Percentiles rank a stretch among this genome's conserved stretches.
phyloP scores from a whole-genome alignment of 2,888 invertebrate genomes.

The Bedellia somnulentella region DNA sequence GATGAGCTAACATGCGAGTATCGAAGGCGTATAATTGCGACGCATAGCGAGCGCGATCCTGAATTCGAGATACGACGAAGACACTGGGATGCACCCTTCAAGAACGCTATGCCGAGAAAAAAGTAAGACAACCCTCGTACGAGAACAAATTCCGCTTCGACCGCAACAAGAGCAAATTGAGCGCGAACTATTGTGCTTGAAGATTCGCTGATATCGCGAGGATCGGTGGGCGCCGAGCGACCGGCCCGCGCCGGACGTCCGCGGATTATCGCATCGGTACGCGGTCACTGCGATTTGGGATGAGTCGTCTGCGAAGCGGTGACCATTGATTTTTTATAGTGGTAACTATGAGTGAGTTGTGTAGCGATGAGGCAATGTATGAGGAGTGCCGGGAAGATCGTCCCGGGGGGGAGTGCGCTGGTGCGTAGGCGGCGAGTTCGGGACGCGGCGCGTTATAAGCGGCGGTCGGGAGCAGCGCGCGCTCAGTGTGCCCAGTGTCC shows the following conservation, averaged over 20 bases:
- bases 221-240: constrained; percentile 25
- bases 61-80: constrained; percentile 29
- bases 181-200: constrained; percentile 54
- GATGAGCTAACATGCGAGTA: not conserved
- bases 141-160: constrained; percentile 52
- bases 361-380: too few relatives aligned
- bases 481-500: constrained; percentile 57
- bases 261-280: constrained; percentile 19
- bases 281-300: too few relatives aligned
- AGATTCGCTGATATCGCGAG: constrained; percentile 51
- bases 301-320: too few relatives aligned
- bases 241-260: constrained; percentile 16
- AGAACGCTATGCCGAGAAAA: constrained; percentile 30
- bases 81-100: constrained; percentile 23
- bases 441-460: constrained; percentile 55
- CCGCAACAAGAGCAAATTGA: constrained; percentile 59
- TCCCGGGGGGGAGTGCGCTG: too few relatives aligned
- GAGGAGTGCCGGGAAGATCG: too few relatives aligned
- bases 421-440: constrained; percentile 25
- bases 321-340: constrained; percentile 22
- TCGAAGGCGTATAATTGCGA: constrained; percentile 19
- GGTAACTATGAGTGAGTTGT: too few relatives aligned
- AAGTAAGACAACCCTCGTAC: constrained; percentile 43
- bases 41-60: constrained; percentile 19
- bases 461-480: constrained; percentile 54